Base-by-base conservation (phyloP, 53 echinoderm and acorn worm genomes). In the Echinarachnius parma region DNA sequence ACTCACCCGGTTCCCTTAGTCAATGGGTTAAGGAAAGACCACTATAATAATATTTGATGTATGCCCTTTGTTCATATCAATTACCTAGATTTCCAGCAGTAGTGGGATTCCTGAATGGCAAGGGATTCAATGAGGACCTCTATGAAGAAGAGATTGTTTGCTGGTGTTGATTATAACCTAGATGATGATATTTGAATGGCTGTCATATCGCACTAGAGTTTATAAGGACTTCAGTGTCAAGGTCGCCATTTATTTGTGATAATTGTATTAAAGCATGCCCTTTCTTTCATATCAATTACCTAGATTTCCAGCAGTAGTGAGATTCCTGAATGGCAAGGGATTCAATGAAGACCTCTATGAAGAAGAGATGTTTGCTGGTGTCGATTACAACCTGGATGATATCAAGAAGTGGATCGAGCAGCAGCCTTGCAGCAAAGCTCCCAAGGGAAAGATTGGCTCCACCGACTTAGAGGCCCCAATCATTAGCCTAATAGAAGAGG, bases 11-110 rank as follows among this genome's bases (percentile, higher is more conserved):
- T n/a, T n/a, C n/a, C n/a, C n/a, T n/a, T n/a, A n/a, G n/a, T n/a
- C n/a, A n/a, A n/a, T n/a, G n/a, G n/a, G n/a, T n/a, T n/a, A n/a
- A n/a, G n/a, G n/a, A n/a, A n/a, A n/a, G n/a, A n/a, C n/a, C n/a
- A n/a, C n/a, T n/a, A n/a, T n/a, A n/a, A n/a, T n/a, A n/a, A n/a
- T n/a, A n/a, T n/a, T n/a, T n/a, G n/a, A n/a, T n/a, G n/a, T n/a
- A n/a, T n/a, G n/a, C n/a, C n/a, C n/a, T n/a, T n/a, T n/a, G n/a
- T n/a, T n/a, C n/a, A n/a, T n/a, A n/a, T n/a, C n/a, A n/a, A n/a
- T n/a, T n/a, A n/a, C n/a, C n/a, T 61, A 98, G 98, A 23, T 98
- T 92, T 36, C 98, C 98, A 30, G 98, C 87, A 24, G 67, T 98
- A 19, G 78, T 92, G 58, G 9, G 52, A 28, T 72, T 60, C 82